Evolutionary conservation across 2,888 invertebrate species (phyloP).

Genomic region (Cantharis lateralis): DNA sequence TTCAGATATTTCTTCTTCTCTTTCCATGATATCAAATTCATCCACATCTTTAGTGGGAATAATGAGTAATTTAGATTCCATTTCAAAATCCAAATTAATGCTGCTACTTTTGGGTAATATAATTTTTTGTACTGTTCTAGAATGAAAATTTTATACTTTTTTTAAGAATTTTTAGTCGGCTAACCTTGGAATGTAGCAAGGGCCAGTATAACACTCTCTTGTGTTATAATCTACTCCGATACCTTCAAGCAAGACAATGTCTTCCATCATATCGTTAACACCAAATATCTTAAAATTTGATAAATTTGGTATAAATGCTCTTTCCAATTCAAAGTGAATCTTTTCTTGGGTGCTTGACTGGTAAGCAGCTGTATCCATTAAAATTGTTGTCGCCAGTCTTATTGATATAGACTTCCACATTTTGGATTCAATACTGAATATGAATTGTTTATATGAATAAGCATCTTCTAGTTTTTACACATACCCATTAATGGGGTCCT

Average conservation of each 20-base stretch:
- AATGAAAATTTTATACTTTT: not conserved
- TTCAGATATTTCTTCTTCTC: slow-evolving; percentile 54
- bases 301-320: slow-evolving; percentile 61
- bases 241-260: slow-evolving; percentile 63
- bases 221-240: slow-evolving; percentile 61
- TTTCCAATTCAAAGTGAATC: slow-evolving; percentile 62
- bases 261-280: slow-evolving; percentile 62
- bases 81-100: slow-evolving; percentile 49
- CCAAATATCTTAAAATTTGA: slow-evolving; percentile 60
- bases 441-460: not conserved
- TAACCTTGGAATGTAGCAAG: slow-evolving; percentile 62
- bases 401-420: slow-evolving; percentile 68
- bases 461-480: not conserved
- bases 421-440: slow-evolving; percentile 59
- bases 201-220: slow-evolving; percentile 61
- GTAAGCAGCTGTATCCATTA: slow-evolving; percentile 60
- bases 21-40: slow-evolving; percentile 59
- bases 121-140: slow-evolving; percentile 27
- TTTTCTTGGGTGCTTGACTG: slow-evolving; percentile 62
- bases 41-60: slow-evolving; percentile 58
- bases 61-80: slow-evolving; percentile 57
- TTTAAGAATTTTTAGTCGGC: slow-evolving; percentile 31
- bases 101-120: slow-evolving; percentile 48
- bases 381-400: slow-evolving; percentile 59
- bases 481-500: slow-evolving; percentile 18